Conservation (phyloP, 2,888 invertebrate genomes). For the Pseudeuparius sepicola region DNA sequence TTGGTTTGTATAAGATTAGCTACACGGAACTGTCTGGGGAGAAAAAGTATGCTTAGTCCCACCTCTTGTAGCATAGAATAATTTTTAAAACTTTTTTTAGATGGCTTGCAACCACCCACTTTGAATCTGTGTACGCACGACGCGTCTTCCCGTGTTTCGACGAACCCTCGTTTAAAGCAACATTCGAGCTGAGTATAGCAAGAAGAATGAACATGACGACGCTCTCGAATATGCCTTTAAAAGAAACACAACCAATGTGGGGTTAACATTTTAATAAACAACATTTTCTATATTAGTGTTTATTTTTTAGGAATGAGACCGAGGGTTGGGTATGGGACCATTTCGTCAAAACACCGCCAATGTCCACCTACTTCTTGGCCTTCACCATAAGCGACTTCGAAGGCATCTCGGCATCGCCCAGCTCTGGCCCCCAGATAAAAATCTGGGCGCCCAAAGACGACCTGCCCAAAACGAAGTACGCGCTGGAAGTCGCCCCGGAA, state of each 20-base stretch:
- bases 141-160: constrained; percentile 69
- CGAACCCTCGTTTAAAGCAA: constrained; percentile 66
- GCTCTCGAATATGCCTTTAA: constrained; percentile 62
- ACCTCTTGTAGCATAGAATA: neutral
- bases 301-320: constrained; percentile 38
- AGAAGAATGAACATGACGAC: constrained; percentile 53
- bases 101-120: constrained; percentile 52
- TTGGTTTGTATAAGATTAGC: constrained; percentile 59
- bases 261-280: constrained; percentile 26
- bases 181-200: constrained; percentile 62
- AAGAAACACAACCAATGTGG: constrained; percentile 45
- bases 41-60: constrained; percentile 14
- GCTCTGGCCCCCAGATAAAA: constrained; percentile 33
- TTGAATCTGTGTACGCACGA: constrained; percentile 55
- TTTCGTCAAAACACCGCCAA: constrained; percentile 52
- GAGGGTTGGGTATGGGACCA: constrained; percentile 51
- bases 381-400: constrained; percentile 39
- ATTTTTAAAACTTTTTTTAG: constrained; percentile 34
- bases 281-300: too few relatives aligned
- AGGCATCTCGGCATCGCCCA: constrained; percentile 24
- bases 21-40: constrained; percentile 49
- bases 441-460: constrained; percentile 40
- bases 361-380: constrained; percentile 69
- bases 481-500: constrained; percentile 42
- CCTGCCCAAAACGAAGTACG: constrained; percentile 37